A percentile compares a stretch with the other conserved stretches of the same genome.
phyloP scores from a whole-genome alignment of 2,797 vertebrate species.

The Momotus momota region DNA sequence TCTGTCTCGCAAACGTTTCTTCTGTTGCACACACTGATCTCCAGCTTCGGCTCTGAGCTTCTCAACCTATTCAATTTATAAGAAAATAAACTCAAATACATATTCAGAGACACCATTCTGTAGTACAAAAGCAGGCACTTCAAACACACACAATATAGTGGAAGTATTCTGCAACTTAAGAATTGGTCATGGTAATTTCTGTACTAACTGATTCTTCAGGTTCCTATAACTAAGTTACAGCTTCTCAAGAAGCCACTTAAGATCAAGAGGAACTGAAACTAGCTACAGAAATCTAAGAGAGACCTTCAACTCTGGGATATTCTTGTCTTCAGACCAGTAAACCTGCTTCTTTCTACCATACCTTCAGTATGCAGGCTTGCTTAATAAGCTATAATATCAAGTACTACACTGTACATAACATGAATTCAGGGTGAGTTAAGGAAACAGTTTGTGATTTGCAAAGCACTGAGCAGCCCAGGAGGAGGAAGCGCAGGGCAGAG shows the following conservation, averaged over 20 bases:
- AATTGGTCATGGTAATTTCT: background rate
- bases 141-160: background rate
- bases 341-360: background rate
- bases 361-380: background rate
- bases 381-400: background rate
- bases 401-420: background rate
- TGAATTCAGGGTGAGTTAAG: background rate
- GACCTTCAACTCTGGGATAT: background rate
- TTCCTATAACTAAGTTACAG: background rate
- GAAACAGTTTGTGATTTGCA: background rate
- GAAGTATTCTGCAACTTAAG: background rate
- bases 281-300: background rate
- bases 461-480: background rate
- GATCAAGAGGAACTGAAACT: background rate
- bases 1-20: conserved; percentile 83
- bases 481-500: too few relatives aligned
- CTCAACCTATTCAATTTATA: conserved; percentile 80
- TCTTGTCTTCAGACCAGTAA: background rate
- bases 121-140: background rate
- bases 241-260: background rate
- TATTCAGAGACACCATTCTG: background rate
- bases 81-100: background rate
- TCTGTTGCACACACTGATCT: conserved; percentile 79
- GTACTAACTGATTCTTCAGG: background rate
- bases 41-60: conserved; percentile 85